Evolutionary conservation across 2,888 invertebrate genomes (phyloP).

Genomic region (Leptinotarsa peninsularis): DNA sequence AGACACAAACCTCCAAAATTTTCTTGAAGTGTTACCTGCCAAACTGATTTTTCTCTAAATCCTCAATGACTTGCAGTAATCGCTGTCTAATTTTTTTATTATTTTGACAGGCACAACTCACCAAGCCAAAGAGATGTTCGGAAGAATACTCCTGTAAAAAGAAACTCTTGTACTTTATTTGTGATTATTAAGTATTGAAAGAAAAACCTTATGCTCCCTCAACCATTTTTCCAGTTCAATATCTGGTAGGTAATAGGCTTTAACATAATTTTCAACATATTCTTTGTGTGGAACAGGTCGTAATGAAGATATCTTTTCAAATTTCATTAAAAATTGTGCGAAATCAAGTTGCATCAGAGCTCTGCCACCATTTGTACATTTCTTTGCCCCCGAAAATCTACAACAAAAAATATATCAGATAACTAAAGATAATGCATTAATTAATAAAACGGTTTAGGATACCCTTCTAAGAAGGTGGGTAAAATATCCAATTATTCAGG

Average conservation of each 20-base stretch:
- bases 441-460: too few relatives aligned
- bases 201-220: slow-evolving; percentile 76
- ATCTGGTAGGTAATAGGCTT: slow-evolving; percentile 95
- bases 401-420: slow-evolving; percentile 25
- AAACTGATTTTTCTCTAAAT: slow-evolving; percentile 57
- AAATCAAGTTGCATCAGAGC: slow-evolving; percentile 98
- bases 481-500: too few relatives aligned
- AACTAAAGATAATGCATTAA: neutral
- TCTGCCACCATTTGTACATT: slow-evolving; percentile 95
- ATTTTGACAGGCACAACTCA: slow-evolving; percentile 88
- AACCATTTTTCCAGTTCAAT: slow-evolving; percentile 91
- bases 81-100: slow-evolving; percentile 88
- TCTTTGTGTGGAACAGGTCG: slow-evolving; percentile 89
- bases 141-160: slow-evolving; percentile 82
- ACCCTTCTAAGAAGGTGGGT: too few relatives aligned
- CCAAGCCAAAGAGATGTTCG: slow-evolving; percentile 86
- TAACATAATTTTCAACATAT: slow-evolving; percentile 94
- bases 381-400: slow-evolving; percentile 88
- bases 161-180: neutral
- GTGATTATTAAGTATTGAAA: slow-evolving; percentile 1
- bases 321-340: slow-evolving; percentile 90
- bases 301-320: slow-evolving; percentile 86
- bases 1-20: neutral
- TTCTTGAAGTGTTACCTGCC: slow-evolving; percentile 47
- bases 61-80: slow-evolving; percentile 79